Evolutionary conservation across 2,888 invertebrate species (phyloP), one percentile per base, ranked within the genome.

Genomic region (Euplexia lucipara): DNA sequence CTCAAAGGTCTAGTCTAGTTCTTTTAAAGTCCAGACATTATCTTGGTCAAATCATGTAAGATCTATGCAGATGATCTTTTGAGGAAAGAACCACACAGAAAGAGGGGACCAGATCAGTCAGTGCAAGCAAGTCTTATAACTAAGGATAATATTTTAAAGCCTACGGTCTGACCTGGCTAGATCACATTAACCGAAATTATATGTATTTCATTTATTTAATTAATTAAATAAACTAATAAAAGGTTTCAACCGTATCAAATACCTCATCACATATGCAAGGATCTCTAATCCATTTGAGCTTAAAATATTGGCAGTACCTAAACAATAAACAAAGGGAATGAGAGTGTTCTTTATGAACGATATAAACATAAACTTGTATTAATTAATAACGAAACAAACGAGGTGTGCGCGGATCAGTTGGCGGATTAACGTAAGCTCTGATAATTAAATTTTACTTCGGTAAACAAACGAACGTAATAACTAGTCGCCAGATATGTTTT

Each of bases 341-440:
- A 32, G 12, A 44, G 49, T 53, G n/a, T 56, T 66, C 9, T 45
- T 45, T 20, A 59, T 54, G 32, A 53, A 45, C 41, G 57, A 56
- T 49, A 52, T 26, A 30, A 74, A 67, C 51, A 58, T 54, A 47
- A 66, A 73, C 20, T 60, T 60, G 6, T 52, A 16, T 71, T 42
- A 60, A 56, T 74, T 67, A 67, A 52, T 56, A 54, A 56, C 68
- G n/a, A n/a, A n/a, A n/a, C n/a, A n/a, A n/a, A n/a, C n/a, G 58
- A 37, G 42, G 35, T 39, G 16, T 20, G 44, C 10, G 2, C 5
- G 32, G 32, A 42, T 74, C 67, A 59, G 51, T 42, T 34, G 1
- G 4, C 10, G 32, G 51, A 56, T 67, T 32, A 52, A 37, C 16
- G 22, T n/a, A 42, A 68, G 35, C 51, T 26, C 30, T 34, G 6